Evolutionary conservation across 2,113 vertebrate species (phyloP).

Genomic region (Zosterops pallidus): DNA sequence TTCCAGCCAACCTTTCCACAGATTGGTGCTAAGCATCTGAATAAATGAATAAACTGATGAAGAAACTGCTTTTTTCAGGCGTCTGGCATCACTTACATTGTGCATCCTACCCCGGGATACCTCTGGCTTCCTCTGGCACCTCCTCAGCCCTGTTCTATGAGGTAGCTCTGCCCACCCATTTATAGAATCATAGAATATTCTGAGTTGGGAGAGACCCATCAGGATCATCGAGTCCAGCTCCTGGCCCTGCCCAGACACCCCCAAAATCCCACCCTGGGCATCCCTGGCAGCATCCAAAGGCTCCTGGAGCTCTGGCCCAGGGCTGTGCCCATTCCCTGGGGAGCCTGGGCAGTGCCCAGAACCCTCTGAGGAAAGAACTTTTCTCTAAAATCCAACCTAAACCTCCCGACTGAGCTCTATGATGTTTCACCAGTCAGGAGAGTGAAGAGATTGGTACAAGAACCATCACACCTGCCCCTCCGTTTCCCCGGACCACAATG

Average conservation of each 20-base stretch:
- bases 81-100: neutral
- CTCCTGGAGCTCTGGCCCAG: neutral
- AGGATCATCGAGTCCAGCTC: accelerated
- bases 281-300: neutral
- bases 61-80: neutral
- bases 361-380: neutral
- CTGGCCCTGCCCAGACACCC: neutral
- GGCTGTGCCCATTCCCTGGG: neutral
- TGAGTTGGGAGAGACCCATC: neutral
- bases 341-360: neutral
- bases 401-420: accelerated
- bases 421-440: neutral
- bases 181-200: too few species aligned
- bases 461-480: neutral
- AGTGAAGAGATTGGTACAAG: neutral
- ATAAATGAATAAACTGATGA: neutral
- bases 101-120: neutral
- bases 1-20: neutral
- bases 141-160: neutral
- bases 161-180: neutral
- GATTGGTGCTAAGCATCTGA: neutral
- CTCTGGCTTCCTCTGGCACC: neutral
- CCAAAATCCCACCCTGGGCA: neutral
- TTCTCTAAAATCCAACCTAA: accelerated
- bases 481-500: neutral